Evolutionary conservation across 2,888 invertebrate species (phyloP).

Genomic region (Hesperia comma): DNA sequence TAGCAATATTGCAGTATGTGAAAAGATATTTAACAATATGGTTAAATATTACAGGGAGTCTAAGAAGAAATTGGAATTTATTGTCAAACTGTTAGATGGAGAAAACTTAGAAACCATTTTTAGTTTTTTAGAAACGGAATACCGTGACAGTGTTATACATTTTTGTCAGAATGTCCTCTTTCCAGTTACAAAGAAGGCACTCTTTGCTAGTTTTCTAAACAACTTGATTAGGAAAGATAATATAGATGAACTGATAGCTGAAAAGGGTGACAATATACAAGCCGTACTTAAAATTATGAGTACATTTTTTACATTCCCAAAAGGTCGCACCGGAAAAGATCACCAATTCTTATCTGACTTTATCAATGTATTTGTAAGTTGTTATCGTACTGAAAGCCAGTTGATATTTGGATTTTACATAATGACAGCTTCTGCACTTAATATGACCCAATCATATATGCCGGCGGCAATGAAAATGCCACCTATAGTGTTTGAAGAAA

Average conservation of each 20-base stretch:
- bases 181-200: constrained; percentile 65
- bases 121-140: constrained; percentile 61
- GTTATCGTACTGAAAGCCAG: constrained; percentile 67
- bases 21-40: constrained; percentile 59
- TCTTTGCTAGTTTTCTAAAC: constrained; percentile 65
- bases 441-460: constrained; percentile 69
- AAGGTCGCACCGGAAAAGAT: constrained; percentile 56
- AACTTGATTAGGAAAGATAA: constrained; percentile 71
- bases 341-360: constrained; percentile 65
- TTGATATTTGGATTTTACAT: constrained; percentile 74
- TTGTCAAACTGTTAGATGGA: constrained; percentile 62
- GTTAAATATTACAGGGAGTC: constrained; percentile 67
- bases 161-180: constrained; percentile 68
- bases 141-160: constrained; percentile 53
- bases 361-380: constrained; percentile 68
- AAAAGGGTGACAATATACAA: constrained; percentile 76
- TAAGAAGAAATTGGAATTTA: constrained; percentile 73
- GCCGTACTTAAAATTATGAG: constrained; percentile 75
- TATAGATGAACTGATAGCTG: constrained; percentile 64
- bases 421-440: constrained; percentile 62
- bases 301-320: constrained; percentile 66
- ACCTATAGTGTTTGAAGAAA: constrained; percentile 57
- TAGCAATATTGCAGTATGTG: constrained; percentile 44
- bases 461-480: constrained; percentile 63
- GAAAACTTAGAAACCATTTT: constrained; percentile 70